Conservation (phyloP, 1,140 invertebrate genomes). For the Zaprionus nigranus region DNA sequence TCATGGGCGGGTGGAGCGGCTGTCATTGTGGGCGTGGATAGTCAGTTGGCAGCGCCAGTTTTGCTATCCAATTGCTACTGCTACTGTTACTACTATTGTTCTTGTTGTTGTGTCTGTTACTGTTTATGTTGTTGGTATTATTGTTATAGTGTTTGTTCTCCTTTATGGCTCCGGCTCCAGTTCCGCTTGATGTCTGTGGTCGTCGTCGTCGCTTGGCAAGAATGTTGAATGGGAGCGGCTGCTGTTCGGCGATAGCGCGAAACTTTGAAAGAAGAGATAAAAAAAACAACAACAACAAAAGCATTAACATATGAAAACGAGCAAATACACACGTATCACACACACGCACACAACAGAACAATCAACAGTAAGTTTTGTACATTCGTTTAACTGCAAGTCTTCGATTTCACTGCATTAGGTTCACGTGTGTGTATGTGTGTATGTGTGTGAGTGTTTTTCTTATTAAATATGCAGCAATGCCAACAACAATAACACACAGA, state of each 20-base stretch:
- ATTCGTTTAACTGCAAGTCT: conserved; percentile 54
- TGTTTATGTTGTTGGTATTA: conserved; percentile 1
- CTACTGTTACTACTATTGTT: not conserved
- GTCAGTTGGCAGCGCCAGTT: conserved; percentile 30
- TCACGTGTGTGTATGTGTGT: conserved; percentile 13
- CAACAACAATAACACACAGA: conserved; percentile 35
- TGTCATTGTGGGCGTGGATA: conserved; percentile 48
- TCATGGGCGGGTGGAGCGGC: conserved; percentile 52
- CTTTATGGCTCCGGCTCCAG: conserved; percentile 19
- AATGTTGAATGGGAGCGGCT: conserved; percentile 64
- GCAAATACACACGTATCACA: conserved; percentile 7
- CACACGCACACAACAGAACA: conserved; percentile 32
- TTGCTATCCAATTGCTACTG: conserved; percentile 40
- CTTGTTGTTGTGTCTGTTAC: conserved; percentile 4
- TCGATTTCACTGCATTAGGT: conserved; percentile 60
- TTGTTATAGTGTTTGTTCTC: conserved; percentile 17
- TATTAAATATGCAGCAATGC: conserved; percentile 47
- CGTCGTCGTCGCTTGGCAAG: conserved; percentile 33
- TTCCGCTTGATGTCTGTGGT: conserved; percentile 23
- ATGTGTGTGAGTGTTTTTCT: conserved; percentile 32
- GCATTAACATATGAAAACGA: conserved; percentile 63
- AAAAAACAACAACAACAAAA: conserved; percentile 45
- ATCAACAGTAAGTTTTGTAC: conserved; percentile 34
- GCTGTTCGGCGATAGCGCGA: conserved; percentile 68
- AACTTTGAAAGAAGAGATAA: conserved; percentile 64